Percentiles rank a stretch among this genome's conserved stretches.
These are phyloP conservation scores for Acomys russatus DNA, from an alignment of 2,797 vertebrate species.

Conservation along the genomic window DNA sequence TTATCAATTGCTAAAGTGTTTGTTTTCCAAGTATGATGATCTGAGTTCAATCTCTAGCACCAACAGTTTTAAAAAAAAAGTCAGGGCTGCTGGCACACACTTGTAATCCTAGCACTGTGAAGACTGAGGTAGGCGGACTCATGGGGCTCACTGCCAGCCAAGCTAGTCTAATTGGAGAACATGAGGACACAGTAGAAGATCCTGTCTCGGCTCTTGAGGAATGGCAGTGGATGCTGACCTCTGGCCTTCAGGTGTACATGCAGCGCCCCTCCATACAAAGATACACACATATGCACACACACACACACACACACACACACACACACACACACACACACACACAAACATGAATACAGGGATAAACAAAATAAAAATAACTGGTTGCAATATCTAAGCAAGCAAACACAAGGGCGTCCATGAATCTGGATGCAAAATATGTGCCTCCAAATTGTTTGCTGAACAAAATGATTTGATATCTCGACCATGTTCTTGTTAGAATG, in stretches of 20 bases:
- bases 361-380: neutral
- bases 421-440: fast-evolving
- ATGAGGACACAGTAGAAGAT: neutral
- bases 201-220: neutral
- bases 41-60: neutral
- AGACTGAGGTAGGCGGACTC: neutral
- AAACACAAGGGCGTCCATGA: neutral
- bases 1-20: neutral
- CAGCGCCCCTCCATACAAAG: neutral
- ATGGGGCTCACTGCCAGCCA: neutral
- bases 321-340: neutral
- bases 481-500: neutral
- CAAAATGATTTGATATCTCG: neutral
- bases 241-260: neutral
- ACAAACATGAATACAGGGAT: neutral
- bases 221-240: neutral
- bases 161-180: neutral
- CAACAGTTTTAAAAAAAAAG: neutral
- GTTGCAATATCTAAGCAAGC: neutral
- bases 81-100: neutral
- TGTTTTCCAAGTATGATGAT: neutral
- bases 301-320: neutral
- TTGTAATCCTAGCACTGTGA: neutral
- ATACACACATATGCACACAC: neutral
- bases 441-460: neutral